Evolutionary conservation across 2,888 invertebrate species (phyloP).

Genomic region (Girardia tigrina): DNA sequence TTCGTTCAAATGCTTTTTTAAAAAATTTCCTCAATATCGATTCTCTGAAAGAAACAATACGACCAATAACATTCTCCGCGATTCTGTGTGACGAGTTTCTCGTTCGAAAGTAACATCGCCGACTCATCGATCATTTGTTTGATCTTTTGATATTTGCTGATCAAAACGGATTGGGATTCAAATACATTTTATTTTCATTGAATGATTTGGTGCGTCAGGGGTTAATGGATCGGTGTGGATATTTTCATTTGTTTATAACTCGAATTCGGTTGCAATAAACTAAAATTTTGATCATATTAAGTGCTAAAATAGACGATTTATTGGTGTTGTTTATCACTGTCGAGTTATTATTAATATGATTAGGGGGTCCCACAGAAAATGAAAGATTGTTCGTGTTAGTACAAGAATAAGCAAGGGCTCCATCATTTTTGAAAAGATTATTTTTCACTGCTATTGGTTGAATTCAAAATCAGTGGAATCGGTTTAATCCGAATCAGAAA

Average conservation of each 20-base stretch:
- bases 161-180: not conserved
- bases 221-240: not conserved
- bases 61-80: conserved; percentile 9
- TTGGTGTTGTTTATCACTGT: not conserved
- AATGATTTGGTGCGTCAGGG: not conserved
- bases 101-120: not conserved
- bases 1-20: not conserved
- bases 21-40: not conserved
- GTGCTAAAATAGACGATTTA: not conserved
- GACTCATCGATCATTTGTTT: not conserved
- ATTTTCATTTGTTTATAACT: not conserved
- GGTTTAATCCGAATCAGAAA: too few species aligned
- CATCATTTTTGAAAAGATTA: not conserved
- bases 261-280: not conserved
- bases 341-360: too few species aligned
- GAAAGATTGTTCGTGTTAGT: not conserved
- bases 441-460: not conserved
- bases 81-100: conserved; percentile 15
- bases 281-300: not conserved
- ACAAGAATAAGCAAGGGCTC: not conserved
- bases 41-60: conserved; percentile 1
- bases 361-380: not conserved
- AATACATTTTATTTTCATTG: conserved; percentile 13
- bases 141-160: conserved; percentile 2
- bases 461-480: too few species aligned